Evolutionary conservation across 2,797 vertebrate species (phyloP).

Genomic region (Stomatorhinus walkeri): DNA sequence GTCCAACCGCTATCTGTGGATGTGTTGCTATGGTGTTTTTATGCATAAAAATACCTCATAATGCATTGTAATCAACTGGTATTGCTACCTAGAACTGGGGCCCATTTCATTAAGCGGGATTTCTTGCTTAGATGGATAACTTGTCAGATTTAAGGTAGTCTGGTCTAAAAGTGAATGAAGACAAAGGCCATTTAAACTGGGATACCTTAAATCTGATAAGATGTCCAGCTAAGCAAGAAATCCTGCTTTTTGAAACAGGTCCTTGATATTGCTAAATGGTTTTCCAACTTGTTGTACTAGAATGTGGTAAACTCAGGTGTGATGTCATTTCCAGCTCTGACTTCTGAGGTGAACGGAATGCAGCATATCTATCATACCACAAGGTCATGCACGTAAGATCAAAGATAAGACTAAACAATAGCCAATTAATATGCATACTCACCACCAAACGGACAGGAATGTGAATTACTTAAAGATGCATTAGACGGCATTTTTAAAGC

Average conservation of each 20-base stretch:
- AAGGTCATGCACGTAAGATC: neutral
- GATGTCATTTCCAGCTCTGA: neutral
- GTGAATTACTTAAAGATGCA: neutral
- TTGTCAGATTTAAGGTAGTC: neutral
- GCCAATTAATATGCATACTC: neutral
- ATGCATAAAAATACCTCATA: neutral
- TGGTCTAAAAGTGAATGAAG: neutral
- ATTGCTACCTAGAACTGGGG: neutral
- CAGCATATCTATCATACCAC: neutral
- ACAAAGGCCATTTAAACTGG: neutral
- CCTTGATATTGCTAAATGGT: neutral
- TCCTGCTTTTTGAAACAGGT: neutral
- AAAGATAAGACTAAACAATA: neutral
- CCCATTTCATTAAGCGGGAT: neutral
- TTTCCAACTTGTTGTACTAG: neutral
- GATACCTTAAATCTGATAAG: neutral
- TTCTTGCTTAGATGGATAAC: neutral
- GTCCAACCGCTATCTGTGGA: neutral
- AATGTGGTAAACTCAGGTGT: neutral
- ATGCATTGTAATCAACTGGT: neutral
- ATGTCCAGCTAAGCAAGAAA: neutral
- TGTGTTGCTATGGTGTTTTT: neutral
- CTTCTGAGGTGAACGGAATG: neutral
- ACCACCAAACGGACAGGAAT: neutral
- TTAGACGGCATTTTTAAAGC: neutral